These are phyloP conservation scores for Sitophilus oryzae DNA, from an alignment of 1,140 invertebrate genomes.

Conservation along the genomic window DNA sequence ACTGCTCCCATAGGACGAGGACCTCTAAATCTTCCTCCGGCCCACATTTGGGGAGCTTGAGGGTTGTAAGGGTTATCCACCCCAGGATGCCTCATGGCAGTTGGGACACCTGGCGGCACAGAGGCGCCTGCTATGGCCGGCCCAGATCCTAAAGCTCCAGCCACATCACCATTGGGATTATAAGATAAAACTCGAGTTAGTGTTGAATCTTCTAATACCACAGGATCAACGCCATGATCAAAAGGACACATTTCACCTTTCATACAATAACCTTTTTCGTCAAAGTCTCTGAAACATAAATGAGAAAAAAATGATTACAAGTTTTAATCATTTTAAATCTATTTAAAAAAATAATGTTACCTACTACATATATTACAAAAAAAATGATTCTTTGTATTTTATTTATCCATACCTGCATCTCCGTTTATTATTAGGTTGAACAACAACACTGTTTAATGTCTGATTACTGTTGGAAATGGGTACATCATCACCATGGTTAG, in stretches of 20 bases:
- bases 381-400: no score
- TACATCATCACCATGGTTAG: constrained; percentile 57
- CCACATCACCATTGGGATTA: constrained; percentile 47
- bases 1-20: constrained; percentile 33
- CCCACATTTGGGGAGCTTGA: constrained; percentile 74
- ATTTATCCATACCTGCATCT: constrained; percentile 54
- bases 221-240: constrained; percentile 91
- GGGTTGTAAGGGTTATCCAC: constrained; percentile 70
- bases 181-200: constrained; percentile 53
- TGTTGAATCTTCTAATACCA: constrained; percentile 81
- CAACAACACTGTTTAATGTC: constrained; percentile 52
- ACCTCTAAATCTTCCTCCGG: constrained; percentile 40
- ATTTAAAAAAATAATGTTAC: neutral
- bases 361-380: neutral
- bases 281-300: constrained; percentile 52
- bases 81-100: constrained; percentile 19
- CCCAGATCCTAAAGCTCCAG: constrained; percentile 9
- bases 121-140: constrained; percentile 20
- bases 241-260: constrained; percentile 90
- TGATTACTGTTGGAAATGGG: constrained; percentile 51
- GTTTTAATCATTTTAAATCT: no score
- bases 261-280: constrained; percentile 79
- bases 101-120: constrained; percentile 35
- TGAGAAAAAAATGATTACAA: neutral
- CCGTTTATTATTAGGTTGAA: constrained; percentile 42